These are phyloP conservation scores for Brenthis daphne DNA, from an alignment of 2,888 invertebrate genomes.

Conservation along the genomic window DNA sequence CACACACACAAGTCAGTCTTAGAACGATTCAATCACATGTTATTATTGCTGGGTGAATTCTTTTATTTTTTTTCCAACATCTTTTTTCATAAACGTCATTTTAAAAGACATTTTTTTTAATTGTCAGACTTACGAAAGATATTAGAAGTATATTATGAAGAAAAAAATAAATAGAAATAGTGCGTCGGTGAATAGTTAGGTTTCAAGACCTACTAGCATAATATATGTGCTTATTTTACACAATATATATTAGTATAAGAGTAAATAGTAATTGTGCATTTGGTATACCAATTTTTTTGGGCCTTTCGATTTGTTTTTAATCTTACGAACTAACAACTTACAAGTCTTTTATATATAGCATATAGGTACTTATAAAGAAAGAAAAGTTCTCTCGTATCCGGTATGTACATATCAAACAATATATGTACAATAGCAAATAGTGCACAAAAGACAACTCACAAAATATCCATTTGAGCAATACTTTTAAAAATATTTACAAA, in stretches of 20 bases:
- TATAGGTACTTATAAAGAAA: slow-evolving; percentile 47
- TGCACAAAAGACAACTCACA: slow-evolving; percentile 81
- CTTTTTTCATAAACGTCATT: slow-evolving; percentile 16
- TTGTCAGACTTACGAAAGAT: neutral
- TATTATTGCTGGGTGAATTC: slow-evolving; percentile 70
- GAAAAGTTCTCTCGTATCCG: slow-evolving; percentile 64
- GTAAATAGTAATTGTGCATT: slow-evolving; percentile 72
- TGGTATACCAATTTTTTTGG: slow-evolving; percentile 77
- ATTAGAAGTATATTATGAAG: neutral
- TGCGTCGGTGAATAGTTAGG: slow-evolving; percentile 15
- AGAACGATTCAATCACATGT: slow-evolving; percentile 73
- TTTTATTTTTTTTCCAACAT: slow-evolving; percentile 29
- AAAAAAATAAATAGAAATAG: neutral
- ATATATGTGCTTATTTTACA: slow-evolving; percentile 58
- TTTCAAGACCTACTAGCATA: slow-evolving; percentile 22
- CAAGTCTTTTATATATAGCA: slow-evolving; percentile 44
- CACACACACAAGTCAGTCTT: slow-evolving; percentile 62
- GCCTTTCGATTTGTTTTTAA: slow-evolving; percentile 67
- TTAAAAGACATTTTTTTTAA: neutral
- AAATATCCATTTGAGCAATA: slow-evolving; percentile 82
- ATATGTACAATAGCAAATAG: slow-evolving; percentile 79
- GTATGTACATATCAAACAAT: slow-evolving; percentile 61
- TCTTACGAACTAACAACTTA: slow-evolving; percentile 56
- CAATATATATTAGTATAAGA: slow-evolving; percentile 48
- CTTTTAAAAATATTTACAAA: slow-evolving; percentile 77